These are phyloP conservation scores for Takifugu rubripes DNA, from an alignment of 2,797 vertebrate genomes.

Conservation along the genomic window DNA sequence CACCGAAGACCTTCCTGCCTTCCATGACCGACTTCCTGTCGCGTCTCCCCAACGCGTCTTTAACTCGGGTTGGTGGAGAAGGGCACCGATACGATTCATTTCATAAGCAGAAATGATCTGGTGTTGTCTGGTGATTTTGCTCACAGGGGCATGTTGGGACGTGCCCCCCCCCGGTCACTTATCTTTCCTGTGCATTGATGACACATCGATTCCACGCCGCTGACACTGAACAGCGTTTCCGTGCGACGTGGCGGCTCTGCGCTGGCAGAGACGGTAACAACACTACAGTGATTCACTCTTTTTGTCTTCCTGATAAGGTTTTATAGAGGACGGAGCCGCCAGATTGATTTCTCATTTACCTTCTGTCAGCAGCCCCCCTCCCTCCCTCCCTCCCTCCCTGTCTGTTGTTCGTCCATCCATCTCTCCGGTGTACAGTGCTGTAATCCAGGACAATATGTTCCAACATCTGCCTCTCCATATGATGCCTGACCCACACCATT, in stretches of 20 bases:
- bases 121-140: background rate
- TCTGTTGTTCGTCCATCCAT: slow-evolving; percentile 53
- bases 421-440: slow-evolving; percentile 69
- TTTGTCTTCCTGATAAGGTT: slow-evolving; percentile 50
- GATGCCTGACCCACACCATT: slow-evolving; percentile 81
- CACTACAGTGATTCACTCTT: slow-evolving; percentile 28
- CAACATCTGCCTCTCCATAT: slow-evolving; percentile 93
- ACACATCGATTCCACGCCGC: slow-evolving; percentile 25
- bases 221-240: slow-evolving; percentile 44
- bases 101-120: background rate
- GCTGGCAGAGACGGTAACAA: slow-evolving; percentile 22
- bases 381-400: slow-evolving; percentile 26
- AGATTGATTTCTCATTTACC: slow-evolving; percentile 64
- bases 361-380: slow-evolving; percentile 43
- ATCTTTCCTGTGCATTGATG: slow-evolving; percentile 41
- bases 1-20: slow-evolving; percentile 40
- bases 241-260: no score
- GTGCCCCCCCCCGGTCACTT: slow-evolving; percentile 1
- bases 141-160: slow-evolving; percentile 1
- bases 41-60: slow-evolving; percentile 7
- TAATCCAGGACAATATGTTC: slow-evolving; percentile 91
- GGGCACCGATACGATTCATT: slow-evolving; percentile 1
- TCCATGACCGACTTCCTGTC: slow-evolving; percentile 9
- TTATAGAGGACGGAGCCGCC: slow-evolving; percentile 31
- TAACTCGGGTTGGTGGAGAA: background rate